These are phyloP conservation scores for Drosophila heteroneura DNA, from an alignment of 2,888 invertebrate genomes.

Conservation along the genomic window DNA sequence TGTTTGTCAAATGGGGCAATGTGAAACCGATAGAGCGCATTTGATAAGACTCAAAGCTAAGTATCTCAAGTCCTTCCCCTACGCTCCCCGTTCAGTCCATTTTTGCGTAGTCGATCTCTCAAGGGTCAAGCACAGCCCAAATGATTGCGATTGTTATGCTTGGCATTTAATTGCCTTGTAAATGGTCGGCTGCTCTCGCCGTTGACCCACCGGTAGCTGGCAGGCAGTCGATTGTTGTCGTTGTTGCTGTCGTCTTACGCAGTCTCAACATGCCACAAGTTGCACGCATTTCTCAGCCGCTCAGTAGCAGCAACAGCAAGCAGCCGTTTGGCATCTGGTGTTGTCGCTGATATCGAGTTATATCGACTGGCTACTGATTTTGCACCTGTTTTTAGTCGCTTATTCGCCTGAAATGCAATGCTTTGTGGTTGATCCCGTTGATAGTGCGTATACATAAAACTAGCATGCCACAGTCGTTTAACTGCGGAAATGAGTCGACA, in stretches of 20 bases:
- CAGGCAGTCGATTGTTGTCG: slow-evolving; percentile 65
- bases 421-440: slow-evolving; percentile 73
- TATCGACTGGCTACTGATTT: slow-evolving; percentile 78
- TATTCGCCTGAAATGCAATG: slow-evolving; percentile 55
- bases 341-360: slow-evolving; percentile 55
- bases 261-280: slow-evolving; percentile 67
- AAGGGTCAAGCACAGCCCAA: slow-evolving; percentile 64
- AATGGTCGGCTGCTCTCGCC: slow-evolving; percentile 57
- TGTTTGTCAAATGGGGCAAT: slow-evolving; percentile 80
- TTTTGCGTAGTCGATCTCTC: slow-evolving; percentile 17
- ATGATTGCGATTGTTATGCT: slow-evolving; percentile 78
- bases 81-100: not conserved
- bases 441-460: slow-evolving; percentile 78
- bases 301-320: not conserved
- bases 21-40: slow-evolving; percentile 79
- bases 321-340: slow-evolving; percentile 37
- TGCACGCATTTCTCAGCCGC: slow-evolving; percentile 74
- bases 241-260: slow-evolving; percentile 57
- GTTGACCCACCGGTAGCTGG: slow-evolving; percentile 61
- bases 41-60: slow-evolving; percentile 59
- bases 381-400: slow-evolving; percentile 66
- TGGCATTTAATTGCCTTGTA: slow-evolving; percentile 82
- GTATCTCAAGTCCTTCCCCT: slow-evolving; percentile 2
- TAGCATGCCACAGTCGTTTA: slow-evolving; percentile 72
- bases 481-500: slow-evolving; percentile 74